phyloP scores from a whole-genome alignment of 2,113 vertebrate genomes.

The Periophthalmodon schlosseri region DNA sequence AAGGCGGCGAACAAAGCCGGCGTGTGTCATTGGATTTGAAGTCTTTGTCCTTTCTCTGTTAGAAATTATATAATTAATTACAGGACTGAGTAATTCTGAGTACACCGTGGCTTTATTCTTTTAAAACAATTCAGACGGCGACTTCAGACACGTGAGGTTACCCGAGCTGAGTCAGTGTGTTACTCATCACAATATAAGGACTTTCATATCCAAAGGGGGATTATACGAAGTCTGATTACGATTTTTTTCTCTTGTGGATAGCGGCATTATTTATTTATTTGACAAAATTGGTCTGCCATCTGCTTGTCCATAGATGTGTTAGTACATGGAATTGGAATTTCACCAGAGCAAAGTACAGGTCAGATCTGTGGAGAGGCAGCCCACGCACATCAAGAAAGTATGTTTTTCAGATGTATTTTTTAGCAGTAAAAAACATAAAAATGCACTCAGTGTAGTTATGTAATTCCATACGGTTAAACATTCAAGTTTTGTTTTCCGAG shows the following conservation, averaged over 20 bases:
- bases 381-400: too few species aligned
- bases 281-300: too few species aligned
- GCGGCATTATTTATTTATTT: not conserved
- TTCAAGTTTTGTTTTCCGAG: too few species aligned
- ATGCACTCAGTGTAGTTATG: too few species aligned
- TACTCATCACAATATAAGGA: slow-evolving; percentile 9
- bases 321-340: too few species aligned
- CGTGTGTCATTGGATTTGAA: not conserved
- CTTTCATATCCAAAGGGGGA: slow-evolving; percentile 6
- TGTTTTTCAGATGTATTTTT: too few species aligned
- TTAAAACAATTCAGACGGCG: slow-evolving; percentile 22
- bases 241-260: not conserved
- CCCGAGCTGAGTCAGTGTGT: slow-evolving; percentile 27
- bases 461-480: too few species aligned
- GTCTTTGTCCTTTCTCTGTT: not conserved
- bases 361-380: too few species aligned
- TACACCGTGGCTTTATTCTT: not conserved
- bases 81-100: slow-evolving; percentile 29
- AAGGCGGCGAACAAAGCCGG: not conserved
- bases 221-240: not conserved
- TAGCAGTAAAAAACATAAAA: too few species aligned
- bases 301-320: too few species aligned
- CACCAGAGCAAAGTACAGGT: too few species aligned
- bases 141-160: slow-evolving; percentile 30
- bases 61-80: not conserved